These are phyloP conservation scores for Drosophila punjabiensis DNA, from an alignment of 1,140 invertebrate genomes.

Conservation along the genomic window DNA sequence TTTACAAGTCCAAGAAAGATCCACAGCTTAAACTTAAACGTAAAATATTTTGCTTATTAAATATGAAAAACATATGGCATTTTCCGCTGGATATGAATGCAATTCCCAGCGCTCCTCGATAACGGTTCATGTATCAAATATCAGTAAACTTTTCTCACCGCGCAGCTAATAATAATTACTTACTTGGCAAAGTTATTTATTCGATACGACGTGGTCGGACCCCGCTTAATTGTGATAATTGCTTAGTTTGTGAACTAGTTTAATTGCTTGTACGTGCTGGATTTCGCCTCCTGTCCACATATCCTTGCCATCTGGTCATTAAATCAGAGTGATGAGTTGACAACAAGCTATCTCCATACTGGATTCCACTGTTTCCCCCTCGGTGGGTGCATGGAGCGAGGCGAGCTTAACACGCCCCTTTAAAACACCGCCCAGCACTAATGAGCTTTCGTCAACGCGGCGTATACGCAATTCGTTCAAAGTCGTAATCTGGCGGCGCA, in stretches of 20 bases:
- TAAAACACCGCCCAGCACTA: slow-evolving; percentile 33
- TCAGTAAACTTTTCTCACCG: slow-evolving; percentile 18
- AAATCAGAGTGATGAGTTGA: slow-evolving; percentile 64
- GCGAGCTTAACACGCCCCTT: slow-evolving; percentile 28
- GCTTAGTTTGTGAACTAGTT: slow-evolving; percentile 59
- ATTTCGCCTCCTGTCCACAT: slow-evolving; percentile 9
- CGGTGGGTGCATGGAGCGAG: neutral
- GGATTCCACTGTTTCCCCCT: neutral
- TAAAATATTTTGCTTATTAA: neutral
- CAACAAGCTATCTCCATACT: slow-evolving; percentile 20
- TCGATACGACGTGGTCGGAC: neutral
- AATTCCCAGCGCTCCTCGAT: neutral
- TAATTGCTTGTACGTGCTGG: slow-evolving; percentile 56
- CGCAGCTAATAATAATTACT: slow-evolving; percentile 8
- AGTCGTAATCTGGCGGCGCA: slow-evolving; percentile 14
- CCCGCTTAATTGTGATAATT: slow-evolving; percentile 55
- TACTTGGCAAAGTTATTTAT: slow-evolving; percentile 12
- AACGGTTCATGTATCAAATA: slow-evolving; percentile 7
- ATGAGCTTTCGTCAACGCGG: slow-evolving; percentile 45
- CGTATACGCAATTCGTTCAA: slow-evolving; percentile 35
- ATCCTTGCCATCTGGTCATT: slow-evolving; percentile 42
- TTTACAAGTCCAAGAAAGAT: neutral
- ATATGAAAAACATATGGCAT: neutral
- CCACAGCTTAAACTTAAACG: neutral
- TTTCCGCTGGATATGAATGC: neutral